A percentile compares a stretch with the other conserved stretches of the same genome.
Evolutionary conservation across 2,113 vertebrate genomes (phyloP).

Genomic region (Emydura subglobosa): DNA sequence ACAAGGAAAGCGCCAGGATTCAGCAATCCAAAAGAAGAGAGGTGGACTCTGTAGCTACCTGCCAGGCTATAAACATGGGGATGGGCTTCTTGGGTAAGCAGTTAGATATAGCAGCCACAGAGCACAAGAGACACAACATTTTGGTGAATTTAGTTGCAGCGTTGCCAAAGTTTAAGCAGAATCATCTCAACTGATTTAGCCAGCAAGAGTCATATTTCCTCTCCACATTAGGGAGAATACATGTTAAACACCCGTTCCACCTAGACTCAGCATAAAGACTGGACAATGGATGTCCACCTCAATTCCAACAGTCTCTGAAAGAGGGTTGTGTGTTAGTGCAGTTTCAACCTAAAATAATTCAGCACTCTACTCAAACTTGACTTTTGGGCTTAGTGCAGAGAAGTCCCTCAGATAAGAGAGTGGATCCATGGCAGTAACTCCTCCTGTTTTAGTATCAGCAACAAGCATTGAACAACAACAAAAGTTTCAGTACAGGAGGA

Average conservation of each 20-base stretch:
- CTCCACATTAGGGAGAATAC: background rate
- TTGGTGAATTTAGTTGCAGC: background rate
- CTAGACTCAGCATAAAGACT: background rate
- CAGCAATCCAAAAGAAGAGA: no score
- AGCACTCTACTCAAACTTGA: rapidly evolving
- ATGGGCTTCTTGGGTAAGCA: rapidly evolving
- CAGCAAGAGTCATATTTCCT: background rate
- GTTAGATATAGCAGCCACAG: rapidly evolving
- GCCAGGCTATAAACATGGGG: rapidly evolving
- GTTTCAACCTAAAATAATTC: rapidly evolving
- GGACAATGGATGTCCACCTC: background rate
- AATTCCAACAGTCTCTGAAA: background rate
- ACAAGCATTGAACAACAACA: rapidly evolving
- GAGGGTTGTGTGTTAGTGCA: rapidly evolving
- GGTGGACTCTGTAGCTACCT: background rate
- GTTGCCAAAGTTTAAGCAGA: background rate
- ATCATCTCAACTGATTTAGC: background rate
- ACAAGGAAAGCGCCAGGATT: no score
- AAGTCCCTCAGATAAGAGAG: rapidly evolving
- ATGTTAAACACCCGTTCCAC: background rate
- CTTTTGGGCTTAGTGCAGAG: background rate
- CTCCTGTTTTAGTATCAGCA: background rate
- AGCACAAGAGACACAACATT: background rate
- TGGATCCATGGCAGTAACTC: background rate
- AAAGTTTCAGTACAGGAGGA: rapidly evolving